Base-by-base conservation (phyloP, 2,113 vertebrate genomes). In the Melanotaenia duboulayi region DNA sequence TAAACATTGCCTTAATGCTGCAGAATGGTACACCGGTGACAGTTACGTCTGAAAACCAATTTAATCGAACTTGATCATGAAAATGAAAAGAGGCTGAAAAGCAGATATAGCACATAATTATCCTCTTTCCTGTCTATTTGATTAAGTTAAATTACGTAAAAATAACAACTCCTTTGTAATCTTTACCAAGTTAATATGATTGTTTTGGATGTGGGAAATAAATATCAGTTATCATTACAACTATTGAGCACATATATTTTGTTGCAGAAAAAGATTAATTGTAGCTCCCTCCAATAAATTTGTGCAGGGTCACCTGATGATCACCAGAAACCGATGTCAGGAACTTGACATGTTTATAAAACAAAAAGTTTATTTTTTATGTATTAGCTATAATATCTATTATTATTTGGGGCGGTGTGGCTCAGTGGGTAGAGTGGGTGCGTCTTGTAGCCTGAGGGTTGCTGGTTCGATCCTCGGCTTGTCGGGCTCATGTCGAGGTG, bases 61-160 rank as follows among this genome's bases (percentile, higher is more conserved):
- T 28, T 4, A 28, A 54, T 74, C 49, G 54, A 63, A 52, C 75
- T 74, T 14, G 17, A 57, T 42, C 44, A 60, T 40, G 63, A 73
- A 75, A 51, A 61, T 54, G 16, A 44, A 44, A 67, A 83, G 16
- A 73, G 66, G 70, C 82, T 76, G 65, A 83, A 28, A 28, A 28
- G 28, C 28, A 28, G 28, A 28, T 28, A 3, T 28, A 6, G 28
- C 28, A 28, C 28, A 28, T 28, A 28, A 28, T 28, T 6, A 3
- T 28, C 28, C 28, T 54, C 64, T 63, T 70, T 51, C 25, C 67
- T 58, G 35, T 40, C 35, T 39, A 69, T 80, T 22, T 54, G 11
- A 23, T 42, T n/a, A 51, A 4, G 23, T 48, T 71, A 22, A 20
- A 19, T 59, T 37, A 63, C 42, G 46, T 39, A 37, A 37, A 68